Conservation (phyloP, 1,140 invertebrate species). For the Zaprionus lachaisei region DNA sequence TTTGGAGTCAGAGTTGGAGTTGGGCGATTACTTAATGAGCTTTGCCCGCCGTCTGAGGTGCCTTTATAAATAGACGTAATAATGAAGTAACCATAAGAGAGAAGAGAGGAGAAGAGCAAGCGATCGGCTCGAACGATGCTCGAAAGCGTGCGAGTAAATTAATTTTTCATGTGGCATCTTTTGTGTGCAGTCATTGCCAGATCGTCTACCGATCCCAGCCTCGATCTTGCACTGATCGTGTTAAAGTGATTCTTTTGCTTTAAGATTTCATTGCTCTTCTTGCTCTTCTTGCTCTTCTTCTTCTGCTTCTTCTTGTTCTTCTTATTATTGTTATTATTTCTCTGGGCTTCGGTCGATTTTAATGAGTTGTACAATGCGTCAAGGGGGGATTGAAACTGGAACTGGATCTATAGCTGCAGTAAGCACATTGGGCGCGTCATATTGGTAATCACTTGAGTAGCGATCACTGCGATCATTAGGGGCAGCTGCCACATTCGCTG, state of each 20-base stretch:
- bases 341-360: constrained; percentile 53
- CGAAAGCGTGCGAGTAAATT: constrained; percentile 70
- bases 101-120: constrained; percentile 14
- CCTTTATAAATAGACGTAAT: constrained; percentile 79
- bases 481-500: constrained; percentile 66
- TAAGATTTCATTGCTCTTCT: constrained; percentile 22
- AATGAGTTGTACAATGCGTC: constrained; percentile 72
- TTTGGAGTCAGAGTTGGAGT: constrained; percentile 44
- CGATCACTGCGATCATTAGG: constrained; percentile 73
- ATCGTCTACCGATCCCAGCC: constrained; percentile 11
- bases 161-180: constrained; percentile 76
- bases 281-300: constrained; percentile 11
- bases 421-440: constrained; percentile 60
- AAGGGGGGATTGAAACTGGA: constrained; percentile 23
- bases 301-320: constrained; percentile 9
- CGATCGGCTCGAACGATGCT: constrained; percentile 12
- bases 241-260: constrained; percentile 65
- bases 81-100: constrained; percentile 80
- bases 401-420: constrained; percentile 41
- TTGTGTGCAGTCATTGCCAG: constrained; percentile 72
- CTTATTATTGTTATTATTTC: constrained; percentile 13
- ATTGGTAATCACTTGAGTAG: constrained; percentile 77
- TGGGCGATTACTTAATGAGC: constrained; percentile 78
- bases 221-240: constrained; percentile 60
- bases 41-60: constrained; percentile 48